Percentiles rank a stretch among this genome's conserved stretches.
Evolutionary conservation across 2,888 invertebrate species (phyloP).

Genomic region (Serripes groenlandicus): DNA sequence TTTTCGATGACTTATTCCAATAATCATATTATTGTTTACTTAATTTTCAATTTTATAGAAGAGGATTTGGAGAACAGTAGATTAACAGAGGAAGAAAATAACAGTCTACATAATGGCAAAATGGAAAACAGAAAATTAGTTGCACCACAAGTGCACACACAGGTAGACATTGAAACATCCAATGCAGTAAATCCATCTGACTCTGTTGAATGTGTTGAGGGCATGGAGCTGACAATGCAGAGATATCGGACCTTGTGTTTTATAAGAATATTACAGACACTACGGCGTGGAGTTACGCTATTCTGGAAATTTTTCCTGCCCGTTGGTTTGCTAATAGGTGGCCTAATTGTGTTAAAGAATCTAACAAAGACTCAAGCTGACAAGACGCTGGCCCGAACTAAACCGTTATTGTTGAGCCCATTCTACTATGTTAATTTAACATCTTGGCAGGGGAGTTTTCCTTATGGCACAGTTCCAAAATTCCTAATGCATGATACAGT

Average conservation of each 20-base stretch:
- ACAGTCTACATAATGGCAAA: not conserved
- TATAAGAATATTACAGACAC: slow-evolving; percentile 64
- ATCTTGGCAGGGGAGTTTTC: slow-evolving; percentile 19
- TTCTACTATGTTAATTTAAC: slow-evolving; percentile 31
- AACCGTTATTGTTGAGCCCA: slow-evolving; percentile 52
- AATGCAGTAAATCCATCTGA: slow-evolving; percentile 44
- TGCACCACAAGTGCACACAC: not conserved
- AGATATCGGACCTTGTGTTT: slow-evolving; percentile 74
- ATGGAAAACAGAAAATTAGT: not conserved
- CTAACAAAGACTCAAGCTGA: slow-evolving; percentile 10
- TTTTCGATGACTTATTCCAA: too few species aligned
- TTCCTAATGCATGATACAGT: slow-evolving; percentile 66
- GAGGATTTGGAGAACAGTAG: slow-evolving; percentile 32
- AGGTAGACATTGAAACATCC: slow-evolving; percentile 4
- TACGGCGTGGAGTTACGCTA: slow-evolving; percentile 67
- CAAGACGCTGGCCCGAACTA: slow-evolving; percentile 21
- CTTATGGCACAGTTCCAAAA: slow-evolving; percentile 55
- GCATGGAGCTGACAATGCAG: slow-evolving; percentile 48
- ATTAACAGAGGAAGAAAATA: slow-evolving; percentile 8
- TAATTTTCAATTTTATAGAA: slow-evolving; percentile 17
- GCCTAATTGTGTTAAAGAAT: slow-evolving; percentile 71
- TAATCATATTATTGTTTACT: too few species aligned
- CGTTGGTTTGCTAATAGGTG: slow-evolving; percentile 73
- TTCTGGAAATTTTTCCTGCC: slow-evolving; percentile 77
- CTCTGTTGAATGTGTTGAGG: slow-evolving; percentile 38